phyloP scores from a whole-genome alignment of 2,113 vertebrate genomes.

The Neogobius melanostomus region DNA sequence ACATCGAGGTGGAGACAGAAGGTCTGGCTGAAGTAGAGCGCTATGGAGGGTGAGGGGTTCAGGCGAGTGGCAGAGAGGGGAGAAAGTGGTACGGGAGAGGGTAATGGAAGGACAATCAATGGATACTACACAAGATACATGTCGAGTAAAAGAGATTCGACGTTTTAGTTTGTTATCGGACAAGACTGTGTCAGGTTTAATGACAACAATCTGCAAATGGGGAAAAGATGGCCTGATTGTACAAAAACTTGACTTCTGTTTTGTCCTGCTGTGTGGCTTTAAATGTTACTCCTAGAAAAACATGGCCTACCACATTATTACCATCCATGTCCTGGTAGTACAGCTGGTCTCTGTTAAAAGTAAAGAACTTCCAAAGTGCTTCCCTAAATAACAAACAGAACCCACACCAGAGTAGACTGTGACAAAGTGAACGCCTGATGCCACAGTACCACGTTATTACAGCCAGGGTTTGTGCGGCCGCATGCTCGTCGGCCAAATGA shows the following conservation, averaged over 20 bases:
- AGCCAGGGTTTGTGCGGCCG: slow-evolving; percentile 8
- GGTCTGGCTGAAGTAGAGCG: slow-evolving; percentile 28
- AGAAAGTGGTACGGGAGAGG: slow-evolving; percentile 31
- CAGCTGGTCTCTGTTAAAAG: neutral
- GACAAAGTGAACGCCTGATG: slow-evolving; percentile 42
- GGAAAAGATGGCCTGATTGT: too few species aligned
- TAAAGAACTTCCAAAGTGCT: slow-evolving; percentile 2
- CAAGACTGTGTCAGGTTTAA: too few species aligned
- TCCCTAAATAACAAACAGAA: neutral
- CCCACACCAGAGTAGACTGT: slow-evolving; percentile 33
- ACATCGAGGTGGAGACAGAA: slow-evolving; percentile 38
- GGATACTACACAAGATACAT: too few species aligned
- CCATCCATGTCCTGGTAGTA: neutral
- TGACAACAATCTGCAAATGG: too few species aligned
- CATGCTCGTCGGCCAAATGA: slow-evolving; percentile 19
- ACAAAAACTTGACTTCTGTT: too few species aligned
- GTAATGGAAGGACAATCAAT: too few species aligned
- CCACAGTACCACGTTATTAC: slow-evolving; percentile 44
- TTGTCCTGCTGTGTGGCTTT: too few species aligned
- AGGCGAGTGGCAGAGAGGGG: slow-evolving; percentile 41
- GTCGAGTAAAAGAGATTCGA: too few species aligned
- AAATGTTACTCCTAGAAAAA: too few species aligned
- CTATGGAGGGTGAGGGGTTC: slow-evolving; percentile 49
- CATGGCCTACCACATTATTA: neutral
- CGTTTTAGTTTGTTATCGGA: too few species aligned